A percentile compares a stretch with the other conserved stretches of the same genome.
Conservation (phyloP, 2,113 vertebrate species). For the Tichodroma muraria region DNA sequence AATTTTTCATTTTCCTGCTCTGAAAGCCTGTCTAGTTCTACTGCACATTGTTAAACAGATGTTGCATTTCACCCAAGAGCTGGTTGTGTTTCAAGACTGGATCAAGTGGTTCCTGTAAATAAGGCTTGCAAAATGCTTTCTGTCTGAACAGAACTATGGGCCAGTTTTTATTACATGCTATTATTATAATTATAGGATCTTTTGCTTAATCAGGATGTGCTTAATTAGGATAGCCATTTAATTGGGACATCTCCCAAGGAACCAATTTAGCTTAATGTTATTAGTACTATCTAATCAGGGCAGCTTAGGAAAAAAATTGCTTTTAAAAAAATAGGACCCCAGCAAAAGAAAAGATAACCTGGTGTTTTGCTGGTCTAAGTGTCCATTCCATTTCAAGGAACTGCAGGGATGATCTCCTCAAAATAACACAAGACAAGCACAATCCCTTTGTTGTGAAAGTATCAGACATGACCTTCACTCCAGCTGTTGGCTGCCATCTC, state of each 20-base stretch:
- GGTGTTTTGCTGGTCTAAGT: neutral
- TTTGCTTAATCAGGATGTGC: constrained; percentile 61
- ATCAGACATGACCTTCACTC: neutral
- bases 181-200: constrained; percentile 57
- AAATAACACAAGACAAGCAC: neutral
- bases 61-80: neutral
- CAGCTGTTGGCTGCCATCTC: neutral
- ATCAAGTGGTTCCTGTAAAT: constrained; percentile 39
- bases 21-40: neutral
- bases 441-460: neutral
- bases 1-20: neutral
- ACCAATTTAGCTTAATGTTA: constrained; percentile 37
- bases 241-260: constrained; percentile 63
- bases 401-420: neutral
- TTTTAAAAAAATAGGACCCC: neutral
- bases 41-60: neutral
- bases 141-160: constrained; percentile 5
- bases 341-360: neutral
- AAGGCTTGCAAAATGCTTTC: constrained; percentile 36
- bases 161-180: constrained; percentile 47
- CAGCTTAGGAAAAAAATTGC: neutral
- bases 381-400: neutral
- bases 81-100: neutral
- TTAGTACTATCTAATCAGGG: constrained; percentile 51
- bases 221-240: constrained; percentile 64